Evolutionary conservation across 2,113 vertebrate species (phyloP), one percentile per base, ranked within the genome.

Genomic region (Limnothrissa miodon): DNA sequence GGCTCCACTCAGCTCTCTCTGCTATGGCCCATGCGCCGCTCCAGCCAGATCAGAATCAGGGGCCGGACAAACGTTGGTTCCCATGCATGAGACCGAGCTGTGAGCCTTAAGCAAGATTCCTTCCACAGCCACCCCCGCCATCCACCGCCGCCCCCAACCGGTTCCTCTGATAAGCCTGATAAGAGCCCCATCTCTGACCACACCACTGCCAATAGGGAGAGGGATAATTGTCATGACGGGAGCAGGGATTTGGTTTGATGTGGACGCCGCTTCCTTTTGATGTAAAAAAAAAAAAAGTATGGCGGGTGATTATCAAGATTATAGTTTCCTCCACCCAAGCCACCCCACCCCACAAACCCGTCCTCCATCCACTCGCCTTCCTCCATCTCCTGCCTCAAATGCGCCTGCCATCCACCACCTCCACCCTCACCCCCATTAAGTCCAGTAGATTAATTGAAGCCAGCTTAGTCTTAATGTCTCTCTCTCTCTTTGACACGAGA

Each of bases 401-500:
- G 46, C 53, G 59, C 10, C 23, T 80, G 78, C 46, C 66, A n/a
- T n/a, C n/a, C n/a, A n/a, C 66, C 23, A 51, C 82, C 56, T 84
- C 85, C 89, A 90, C 91, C 89, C 78, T 79, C 89, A 89, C 86
- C 84, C 81, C 84, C 23, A 29, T 88, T 90, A 78, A n/a, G 79
- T 85, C 82, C 83, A 86, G 87, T 82, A 51, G 86, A 91, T 93
- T 92, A 92, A 93, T 93, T 91, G 89, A 88, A 93, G 92, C 87
- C 92, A 93, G 92, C 90, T 91, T 90, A 23, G 59, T 78, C 66
- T 36, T 89, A 87, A 90, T 81, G 84, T 89, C 85, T 62, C 46
- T 11, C 1, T 79, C 85, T 80, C 42, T 79, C 85, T 80, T 29
- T 82, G 78, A 85, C 83, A 88, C 46, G 84, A 78, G 53, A 87